Evolutionary conservation across 2,797 vertebrate genomes (phyloP).

Genomic region (Gallirallus australis): DNA sequence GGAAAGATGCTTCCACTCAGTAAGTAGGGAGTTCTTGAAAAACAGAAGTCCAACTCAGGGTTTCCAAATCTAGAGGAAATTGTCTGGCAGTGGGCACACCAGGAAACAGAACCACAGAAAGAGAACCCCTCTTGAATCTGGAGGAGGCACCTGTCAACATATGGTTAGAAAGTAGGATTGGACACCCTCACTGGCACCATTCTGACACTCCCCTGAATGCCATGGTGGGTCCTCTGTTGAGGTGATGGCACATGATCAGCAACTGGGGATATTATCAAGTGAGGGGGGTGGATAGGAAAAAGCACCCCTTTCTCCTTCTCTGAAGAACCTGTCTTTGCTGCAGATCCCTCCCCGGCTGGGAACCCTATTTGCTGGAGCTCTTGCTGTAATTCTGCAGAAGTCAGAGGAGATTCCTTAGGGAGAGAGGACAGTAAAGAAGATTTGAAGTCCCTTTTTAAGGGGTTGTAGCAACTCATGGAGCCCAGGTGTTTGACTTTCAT

Average conservation of each 20-base stretch:
- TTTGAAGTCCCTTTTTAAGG: not conserved
- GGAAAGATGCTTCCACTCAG: not conserved
- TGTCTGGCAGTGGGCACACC: not conserved
- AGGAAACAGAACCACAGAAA: not conserved
- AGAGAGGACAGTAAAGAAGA: not conserved
- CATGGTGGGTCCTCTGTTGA: not conserved
- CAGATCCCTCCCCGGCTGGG: not conserved
- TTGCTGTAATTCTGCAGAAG: not conserved
- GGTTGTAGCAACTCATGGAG: not conserved
- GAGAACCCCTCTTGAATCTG: not conserved
- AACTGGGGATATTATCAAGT: not conserved
- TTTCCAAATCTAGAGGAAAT: not conserved
- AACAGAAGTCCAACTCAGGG: not conserved
- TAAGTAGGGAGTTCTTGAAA: not conserved
- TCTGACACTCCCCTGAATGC: not conserved
- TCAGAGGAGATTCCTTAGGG: not conserved
- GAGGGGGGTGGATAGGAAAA: not conserved
- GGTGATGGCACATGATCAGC: no score
- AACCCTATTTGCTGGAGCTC: not conserved
- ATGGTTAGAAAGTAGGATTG: not conserved
- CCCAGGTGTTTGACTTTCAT: not conserved
- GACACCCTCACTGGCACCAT: not conserved
- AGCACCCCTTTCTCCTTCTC: not conserved
- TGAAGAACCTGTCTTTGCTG: not conserved
- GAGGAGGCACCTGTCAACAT: not conserved